Conservation (phyloP, 2,888 invertebrate species). For the Scrobipalpa costella region DNA sequence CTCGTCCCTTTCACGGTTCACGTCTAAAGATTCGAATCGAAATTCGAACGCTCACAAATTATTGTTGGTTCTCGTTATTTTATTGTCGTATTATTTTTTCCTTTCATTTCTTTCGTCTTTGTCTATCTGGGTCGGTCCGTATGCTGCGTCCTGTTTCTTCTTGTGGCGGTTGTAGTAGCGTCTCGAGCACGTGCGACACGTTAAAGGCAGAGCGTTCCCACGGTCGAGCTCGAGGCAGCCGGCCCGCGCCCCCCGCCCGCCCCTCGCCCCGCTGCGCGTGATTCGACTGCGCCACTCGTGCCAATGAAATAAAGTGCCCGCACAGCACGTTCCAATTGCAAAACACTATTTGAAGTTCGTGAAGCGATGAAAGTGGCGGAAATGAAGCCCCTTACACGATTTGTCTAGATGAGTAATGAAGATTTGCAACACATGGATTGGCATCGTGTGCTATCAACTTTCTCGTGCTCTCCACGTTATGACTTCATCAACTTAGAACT, state of each 20-base stretch:
- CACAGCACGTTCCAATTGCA: slow-evolving; percentile 76
- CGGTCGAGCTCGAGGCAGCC: slow-evolving; percentile 69
- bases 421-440: slow-evolving; percentile 7
- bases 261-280: slow-evolving; percentile 55
- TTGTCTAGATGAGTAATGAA: slow-evolving; percentile 23
- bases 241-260: slow-evolving; percentile 39
- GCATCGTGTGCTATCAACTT: slow-evolving; percentile 3
- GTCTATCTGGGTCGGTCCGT: slow-evolving; percentile 34
- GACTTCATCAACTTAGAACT: neutral
- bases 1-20: slow-evolving; percentile 68
- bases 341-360: slow-evolving; percentile 63
- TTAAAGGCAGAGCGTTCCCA: slow-evolving; percentile 81
- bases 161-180: slow-evolving; percentile 60
- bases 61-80: slow-evolving; percentile 73
- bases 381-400: slow-evolving; percentile 52
- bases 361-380: slow-evolving; percentile 67
- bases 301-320: slow-evolving; percentile 75
- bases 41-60: slow-evolving; percentile 76
- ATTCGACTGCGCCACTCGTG: slow-evolving; percentile 71
- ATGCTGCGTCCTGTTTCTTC: slow-evolving; percentile 54
- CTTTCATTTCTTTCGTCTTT: slow-evolving; percentile 43
- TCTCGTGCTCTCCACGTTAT: neutral
- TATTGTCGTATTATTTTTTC: slow-evolving; percentile 61
- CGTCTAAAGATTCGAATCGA: slow-evolving; percentile 40
- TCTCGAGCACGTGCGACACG: slow-evolving; percentile 79